A percentile compares a stretch with the other conserved stretches of the same genome.
Conservation (phyloP, 2,797 vertebrate genomes). For the Sus cebifrons region DNA sequence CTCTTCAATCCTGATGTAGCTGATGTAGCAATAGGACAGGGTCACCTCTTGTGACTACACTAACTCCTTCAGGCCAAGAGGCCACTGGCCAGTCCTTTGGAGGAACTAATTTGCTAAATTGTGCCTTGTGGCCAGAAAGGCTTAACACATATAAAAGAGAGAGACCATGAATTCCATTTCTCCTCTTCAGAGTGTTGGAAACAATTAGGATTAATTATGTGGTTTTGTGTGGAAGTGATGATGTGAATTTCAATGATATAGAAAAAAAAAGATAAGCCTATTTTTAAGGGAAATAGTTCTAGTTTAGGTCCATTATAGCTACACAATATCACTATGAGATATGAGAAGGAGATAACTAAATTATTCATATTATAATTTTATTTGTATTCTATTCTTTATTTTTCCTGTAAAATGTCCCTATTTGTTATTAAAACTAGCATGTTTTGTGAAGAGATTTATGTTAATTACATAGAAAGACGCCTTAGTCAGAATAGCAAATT, state of each 20-base stretch:
- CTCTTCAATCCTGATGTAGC: background rate
- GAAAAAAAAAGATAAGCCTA: slow-evolving; percentile 72
- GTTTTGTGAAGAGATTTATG: slow-evolving; percentile 84
- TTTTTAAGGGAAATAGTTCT: slow-evolving; percentile 82
- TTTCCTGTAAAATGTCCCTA: slow-evolving; percentile 81
- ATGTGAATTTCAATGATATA: slow-evolving; percentile 78
- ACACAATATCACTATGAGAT: slow-evolving; percentile 80
- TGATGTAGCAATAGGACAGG: background rate
- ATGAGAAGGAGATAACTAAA: slow-evolving; percentile 79
- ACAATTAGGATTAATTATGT: slow-evolving; percentile 84
- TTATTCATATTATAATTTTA: slow-evolving; percentile 82
- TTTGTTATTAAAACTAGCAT: slow-evolving; percentile 84
- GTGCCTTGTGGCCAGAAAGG: slow-evolving; percentile 61
- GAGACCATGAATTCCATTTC: slow-evolving; percentile 63
- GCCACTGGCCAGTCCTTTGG: slow-evolving; percentile 51
- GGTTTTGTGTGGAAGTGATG: slow-evolving; percentile 73
- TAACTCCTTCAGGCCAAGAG: slow-evolving; percentile 76
- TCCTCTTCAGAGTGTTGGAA: slow-evolving; percentile 72
- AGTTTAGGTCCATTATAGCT: slow-evolving; percentile 80
- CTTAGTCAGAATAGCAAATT: slow-evolving; percentile 78
- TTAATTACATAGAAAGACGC: slow-evolving; percentile 80
- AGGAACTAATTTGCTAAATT: slow-evolving; percentile 75
- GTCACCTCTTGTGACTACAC: slow-evolving; percentile 45
- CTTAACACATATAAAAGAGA: slow-evolving; percentile 60
- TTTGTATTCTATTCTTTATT: slow-evolving; percentile 81